Evolutionary conservation across 2,113 vertebrate genomes (phyloP), one percentile per base, ranked within the genome.

Genomic region (Alaudala cheleensis): DNA sequence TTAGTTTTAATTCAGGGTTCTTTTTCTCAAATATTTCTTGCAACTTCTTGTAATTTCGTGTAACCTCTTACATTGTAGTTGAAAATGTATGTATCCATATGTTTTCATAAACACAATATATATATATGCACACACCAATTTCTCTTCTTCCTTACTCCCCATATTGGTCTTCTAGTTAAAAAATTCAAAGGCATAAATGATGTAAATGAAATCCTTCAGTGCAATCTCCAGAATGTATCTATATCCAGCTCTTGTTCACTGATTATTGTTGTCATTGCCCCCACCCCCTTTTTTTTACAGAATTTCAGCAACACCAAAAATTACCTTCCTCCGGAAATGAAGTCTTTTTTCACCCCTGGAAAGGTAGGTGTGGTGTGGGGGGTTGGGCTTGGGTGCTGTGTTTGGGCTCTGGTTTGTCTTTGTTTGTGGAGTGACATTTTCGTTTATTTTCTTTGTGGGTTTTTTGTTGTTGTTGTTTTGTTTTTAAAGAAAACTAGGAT

Each of bases 251-350:
- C 12, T 51, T 7, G 8, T 88, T 87, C 4, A 9, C 20, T 28
- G 40, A 51, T 88, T 31, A 23, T 45, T 95, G 22, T 69, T 73
- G 18, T 29, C 70, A 86, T 76, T 78, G 9, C 64, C 7, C 12
- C 19, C 12, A 5, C 3, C 11, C 9, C 15, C 7, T 42, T 13
- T 96, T 90, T 51, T 51, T 97, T 97, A 58, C 97, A 99, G 99
- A 99, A 99, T 97, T 99, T 99, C 96, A 99, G 98, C 98, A 99
- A 99, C 98, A 99, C 99, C 96, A 99, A 99, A 98, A 99, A 99
- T 96, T 99, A 99, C 60, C 98, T 99, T 94, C 99, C 99, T 92
- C 98, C 99, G 49, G 99, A 99, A 98, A 99, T 99, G 99, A 99
- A 99, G 96, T 97, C 99, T 2, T 99, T 99, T 97, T 99, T 99